phyloP scores from a whole-genome alignment of 2,888 invertebrate genomes.

The Uloborus plumipes region DNA sequence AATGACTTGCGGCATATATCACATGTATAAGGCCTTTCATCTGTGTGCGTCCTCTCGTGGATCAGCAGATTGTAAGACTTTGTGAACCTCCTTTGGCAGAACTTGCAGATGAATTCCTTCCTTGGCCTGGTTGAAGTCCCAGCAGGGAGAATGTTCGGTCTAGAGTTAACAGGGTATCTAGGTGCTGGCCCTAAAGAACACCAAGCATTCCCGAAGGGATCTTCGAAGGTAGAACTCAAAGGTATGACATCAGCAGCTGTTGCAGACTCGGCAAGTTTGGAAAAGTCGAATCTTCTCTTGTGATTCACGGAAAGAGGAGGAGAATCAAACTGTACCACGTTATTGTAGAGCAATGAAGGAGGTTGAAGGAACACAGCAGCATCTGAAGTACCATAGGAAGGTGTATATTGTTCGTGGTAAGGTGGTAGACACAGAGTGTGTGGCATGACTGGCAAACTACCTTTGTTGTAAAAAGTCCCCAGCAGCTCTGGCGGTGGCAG shows the following conservation, averaged over 20 bases:
- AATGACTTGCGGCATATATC: constrained; percentile 98
- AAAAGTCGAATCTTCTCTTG: constrained; percentile 70
- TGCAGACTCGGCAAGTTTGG: constrained; percentile 70
- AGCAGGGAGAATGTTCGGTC: constrained; percentile 4
- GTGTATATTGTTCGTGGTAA: constrained; percentile 43
- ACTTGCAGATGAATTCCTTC: constrained; percentile 98
- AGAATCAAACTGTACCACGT: constrained; percentile 13
- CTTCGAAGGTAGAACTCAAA: constrained; percentile 14
- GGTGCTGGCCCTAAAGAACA: constrained; percentile 10
- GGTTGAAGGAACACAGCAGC: constrained; percentile 31
- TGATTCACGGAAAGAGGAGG: neutral
- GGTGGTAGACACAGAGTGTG: constrained; percentile 37
- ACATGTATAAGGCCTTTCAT: constrained; percentile 96
- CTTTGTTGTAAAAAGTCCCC: constrained; percentile 30
- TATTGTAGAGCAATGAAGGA: constrained; percentile 16
- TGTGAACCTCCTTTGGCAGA: constrained; percentile 97
- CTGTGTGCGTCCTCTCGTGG: constrained; percentile 97
- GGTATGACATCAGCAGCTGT: constrained; percentile 63
- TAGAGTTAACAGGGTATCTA: constrained; percentile 21
- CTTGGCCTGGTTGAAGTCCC: constrained; percentile 79
- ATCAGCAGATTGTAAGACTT: constrained; percentile 97
- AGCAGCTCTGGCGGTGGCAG: constrained; percentile 38
- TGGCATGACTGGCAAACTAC: neutral
- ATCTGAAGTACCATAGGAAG: constrained; percentile 19
- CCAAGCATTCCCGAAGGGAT: constrained; percentile 43